Evolutionary conservation across 2,888 invertebrate species (phyloP).

Genomic region (Morinoia aosen): DNA sequence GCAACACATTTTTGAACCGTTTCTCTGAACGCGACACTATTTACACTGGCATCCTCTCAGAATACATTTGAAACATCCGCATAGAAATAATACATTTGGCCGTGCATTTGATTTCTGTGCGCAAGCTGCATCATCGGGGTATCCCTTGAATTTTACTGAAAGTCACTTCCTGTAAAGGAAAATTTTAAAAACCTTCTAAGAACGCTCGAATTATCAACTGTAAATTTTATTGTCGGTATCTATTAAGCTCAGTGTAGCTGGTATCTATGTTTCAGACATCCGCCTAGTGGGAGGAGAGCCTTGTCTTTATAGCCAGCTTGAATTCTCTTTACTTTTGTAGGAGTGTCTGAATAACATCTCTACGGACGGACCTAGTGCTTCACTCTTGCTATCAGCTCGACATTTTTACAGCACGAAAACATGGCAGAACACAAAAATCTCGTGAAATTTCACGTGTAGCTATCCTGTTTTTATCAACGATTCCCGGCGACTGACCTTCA

Average conservation of each 20-base stretch:
- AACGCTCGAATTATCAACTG: neutral
- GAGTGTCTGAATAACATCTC: no score
- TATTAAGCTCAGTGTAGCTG: no score
- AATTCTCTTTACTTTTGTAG: neutral
- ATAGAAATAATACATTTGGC: neutral
- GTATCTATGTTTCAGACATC: no score
- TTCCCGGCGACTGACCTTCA: constrained; percentile 76
- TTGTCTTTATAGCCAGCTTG: no score
- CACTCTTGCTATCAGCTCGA: no score
- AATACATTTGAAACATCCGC: neutral
- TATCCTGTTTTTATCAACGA: neutral
- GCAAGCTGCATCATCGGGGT: neutral
- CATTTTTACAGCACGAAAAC: no score
- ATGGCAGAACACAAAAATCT: no score
- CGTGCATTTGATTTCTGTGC: neutral
- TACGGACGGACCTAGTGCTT: no score
- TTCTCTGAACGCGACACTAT: neutral
- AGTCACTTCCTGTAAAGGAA: neutral
- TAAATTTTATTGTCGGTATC: no score
- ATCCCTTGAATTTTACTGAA: neutral
- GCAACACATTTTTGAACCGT: neutral
- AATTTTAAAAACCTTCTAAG: neutral
- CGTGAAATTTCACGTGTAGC: neutral
- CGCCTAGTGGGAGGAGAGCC: no score
- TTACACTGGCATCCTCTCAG: neutral